A percentile compares a stretch with the other conserved stretches of the same genome.
phyloP scores from a whole-genome alignment of 1,140 invertebrate genomes.

The Ladona fulva region DNA sequence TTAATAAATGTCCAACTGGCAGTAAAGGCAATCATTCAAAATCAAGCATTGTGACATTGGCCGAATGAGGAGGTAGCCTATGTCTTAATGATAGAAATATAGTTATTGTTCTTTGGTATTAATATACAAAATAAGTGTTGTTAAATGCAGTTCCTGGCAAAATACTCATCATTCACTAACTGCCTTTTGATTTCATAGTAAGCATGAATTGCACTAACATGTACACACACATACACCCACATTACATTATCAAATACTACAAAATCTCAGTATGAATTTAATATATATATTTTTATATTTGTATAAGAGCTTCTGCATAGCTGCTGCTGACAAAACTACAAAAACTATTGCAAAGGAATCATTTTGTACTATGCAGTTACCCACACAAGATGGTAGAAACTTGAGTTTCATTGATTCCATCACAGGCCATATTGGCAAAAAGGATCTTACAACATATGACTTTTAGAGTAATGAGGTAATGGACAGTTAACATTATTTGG shows the following conservation, averaged over 20 bases:
- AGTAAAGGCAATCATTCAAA: conserved; percentile 10
- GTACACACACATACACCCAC: background rate
- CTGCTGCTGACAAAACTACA: background rate
- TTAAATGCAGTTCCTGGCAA: background rate
- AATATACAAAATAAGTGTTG: conserved; percentile 10
- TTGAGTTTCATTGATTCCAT: background rate
- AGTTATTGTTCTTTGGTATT: conserved; percentile 10
- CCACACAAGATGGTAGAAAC: conserved; percentile 4
- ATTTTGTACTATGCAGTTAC: conserved; percentile 10
- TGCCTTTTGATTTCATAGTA: conserved; percentile 6
- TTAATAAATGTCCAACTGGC: conserved; percentile 4
- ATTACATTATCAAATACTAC: background rate
- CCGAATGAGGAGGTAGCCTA: background rate
- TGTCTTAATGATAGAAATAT: conserved; percentile 7
- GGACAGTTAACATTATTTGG: conserved; percentile 9
- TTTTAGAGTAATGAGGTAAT: conserved; percentile 10
- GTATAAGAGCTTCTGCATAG: background rate
- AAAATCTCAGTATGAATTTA: conserved; percentile 1
- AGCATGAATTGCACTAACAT: conserved; percentile 5
- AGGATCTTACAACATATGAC: background rate
- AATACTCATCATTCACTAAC: conserved; percentile 7
- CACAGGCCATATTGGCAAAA: background rate
- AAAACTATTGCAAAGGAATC: conserved; percentile 7
- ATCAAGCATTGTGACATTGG: background rate
- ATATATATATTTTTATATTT: background rate